Percentiles rank a stretch among this genome's conserved stretches.
phyloP scores from a whole-genome alignment of 2,797 vertebrate genomes.

The Acipenser transmontanus region DNA sequence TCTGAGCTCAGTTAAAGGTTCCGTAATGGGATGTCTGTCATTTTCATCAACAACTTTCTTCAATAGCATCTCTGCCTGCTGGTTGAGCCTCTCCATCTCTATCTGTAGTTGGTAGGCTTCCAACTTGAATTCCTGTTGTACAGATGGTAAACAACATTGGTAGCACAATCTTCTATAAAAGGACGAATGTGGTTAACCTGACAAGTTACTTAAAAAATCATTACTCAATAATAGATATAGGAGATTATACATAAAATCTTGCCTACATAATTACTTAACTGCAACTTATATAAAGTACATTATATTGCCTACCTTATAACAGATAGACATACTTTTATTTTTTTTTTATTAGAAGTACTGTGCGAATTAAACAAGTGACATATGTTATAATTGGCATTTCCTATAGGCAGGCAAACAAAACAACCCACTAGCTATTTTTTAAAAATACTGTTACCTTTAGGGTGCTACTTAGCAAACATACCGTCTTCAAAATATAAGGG shows the following conservation, averaged over 20 bases:
- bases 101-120: conserved; percentile 96
- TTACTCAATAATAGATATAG: no score
- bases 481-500: no score
- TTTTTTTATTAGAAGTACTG: not conserved
- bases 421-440: no score
- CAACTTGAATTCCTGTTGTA: conserved; percentile 82
- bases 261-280: not conserved
- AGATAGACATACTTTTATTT: conserved; percentile 37
- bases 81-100: conserved; percentile 93
- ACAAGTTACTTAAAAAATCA: not conserved
- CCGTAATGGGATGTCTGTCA: conserved; percentile 80
- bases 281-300: not conserved
- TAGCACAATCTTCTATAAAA: not conserved
- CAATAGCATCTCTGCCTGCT: conserved; percentile 84
- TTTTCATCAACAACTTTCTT: conserved; percentile 83
- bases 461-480: no score
- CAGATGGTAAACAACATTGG: not conserved
- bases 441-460: no score
- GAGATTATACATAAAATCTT: not conserved
- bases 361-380: no score
- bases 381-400: no score
- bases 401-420: no score
- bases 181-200: not conserved
- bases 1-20: conserved; percentile 85
- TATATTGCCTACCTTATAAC: conserved; percentile 12